A percentile compares a stretch with the other conserved stretches of the same genome.
Conservation (phyloP, 2,113 vertebrate genomes). For the Entelurus aequoreus region DNA sequence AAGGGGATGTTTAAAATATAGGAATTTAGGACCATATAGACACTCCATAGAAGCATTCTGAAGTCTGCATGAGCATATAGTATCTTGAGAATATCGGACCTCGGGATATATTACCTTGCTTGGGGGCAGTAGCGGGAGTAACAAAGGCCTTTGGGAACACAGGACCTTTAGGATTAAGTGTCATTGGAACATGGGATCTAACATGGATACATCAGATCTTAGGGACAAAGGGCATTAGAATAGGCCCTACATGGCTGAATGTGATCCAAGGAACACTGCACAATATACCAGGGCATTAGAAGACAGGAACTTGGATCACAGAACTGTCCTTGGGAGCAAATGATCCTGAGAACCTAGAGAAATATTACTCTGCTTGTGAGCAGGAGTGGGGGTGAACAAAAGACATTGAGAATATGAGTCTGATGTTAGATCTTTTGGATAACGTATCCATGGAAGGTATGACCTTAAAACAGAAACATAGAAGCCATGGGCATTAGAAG, state of each 20-base stretch:
- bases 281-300: background rate
- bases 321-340: background rate
- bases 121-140: background rate
- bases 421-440: no score
- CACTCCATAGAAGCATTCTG: background rate
- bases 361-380: no score
- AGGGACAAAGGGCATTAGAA: background rate
- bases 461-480: no score
- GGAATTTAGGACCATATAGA: background rate
- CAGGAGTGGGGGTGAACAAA: no score
- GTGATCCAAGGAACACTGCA: background rate
- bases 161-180: background rate
- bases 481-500: no score
- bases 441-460: no score
- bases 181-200: background rate
- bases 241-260: background rate
- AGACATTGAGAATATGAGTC: no score
- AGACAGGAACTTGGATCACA: background rate
- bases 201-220: background rate
- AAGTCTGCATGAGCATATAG: background rate
- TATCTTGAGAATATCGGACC: background rate
- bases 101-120: background rate
- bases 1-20: no score
- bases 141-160: conserved; percentile 2
- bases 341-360: background rate